Evolutionary conservation across 30 jellyfish, hydroid and myxozoan species (phyloP), one percentile per base, ranked within the genome.

Genomic region (Cassiopea xamachana): DNA sequence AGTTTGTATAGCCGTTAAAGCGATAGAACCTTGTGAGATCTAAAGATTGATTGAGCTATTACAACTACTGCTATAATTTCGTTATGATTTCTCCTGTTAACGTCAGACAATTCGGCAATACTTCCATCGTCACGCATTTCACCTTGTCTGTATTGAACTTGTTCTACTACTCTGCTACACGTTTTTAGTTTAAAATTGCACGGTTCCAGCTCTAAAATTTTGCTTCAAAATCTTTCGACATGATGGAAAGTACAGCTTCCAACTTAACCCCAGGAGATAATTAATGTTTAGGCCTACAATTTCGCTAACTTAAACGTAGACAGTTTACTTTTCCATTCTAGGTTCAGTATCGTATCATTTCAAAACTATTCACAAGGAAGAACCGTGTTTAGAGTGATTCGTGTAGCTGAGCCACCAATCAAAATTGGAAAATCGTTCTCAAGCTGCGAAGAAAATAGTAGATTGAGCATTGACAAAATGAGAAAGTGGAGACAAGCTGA

Each of bases 401-500:
- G 8, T 51, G 4, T 4, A 9, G 8, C 9, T 51, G 64, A 51
- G 4, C 64, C 64, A 51, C 64, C 64, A 4, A 51, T 51, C 9
- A 51, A 9, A 4, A 9, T 51, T 51, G 64, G 64, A 51, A 9
- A 9, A 51, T 51, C 14, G 27, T 8, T 13, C 19, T 62, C 74
- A 62, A 6, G 14, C 7, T 62, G 3, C 2, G 87, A 78, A 27
- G 49, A 6, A 17, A 19, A 49, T 4, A 16, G 16, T 47, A 79
- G 55, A 12, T 0, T 79, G 7, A 18, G 17, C 18, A 15, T 18
- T 10, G 14, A 3, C 86, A 51, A 58, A 46, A 94, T 94, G 98
- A 76, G 97, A 49, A 77, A 83, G 80, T 94, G 98, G 98, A 76
- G 16, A 67, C 97, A 90, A 68, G 98, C 98, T 7, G 94, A 81